These are phyloP conservation scores for Tadarida brasiliensis DNA, from an alignment of 2,797 vertebrate species.

Conservation along the genomic window DNA sequence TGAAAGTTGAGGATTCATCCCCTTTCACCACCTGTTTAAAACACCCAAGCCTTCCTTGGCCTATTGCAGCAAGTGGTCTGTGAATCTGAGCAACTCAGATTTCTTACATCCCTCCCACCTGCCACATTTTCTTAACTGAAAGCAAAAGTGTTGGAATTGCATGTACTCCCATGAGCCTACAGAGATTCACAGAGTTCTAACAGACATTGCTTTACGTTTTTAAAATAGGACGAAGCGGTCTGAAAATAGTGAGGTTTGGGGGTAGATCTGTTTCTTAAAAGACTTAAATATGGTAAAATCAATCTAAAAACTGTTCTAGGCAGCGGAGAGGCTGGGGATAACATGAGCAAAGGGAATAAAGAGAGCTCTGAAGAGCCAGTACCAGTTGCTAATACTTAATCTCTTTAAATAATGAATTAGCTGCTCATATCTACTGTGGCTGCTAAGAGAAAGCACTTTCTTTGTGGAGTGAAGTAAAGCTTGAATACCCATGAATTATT, in stretches of 20 bases:
- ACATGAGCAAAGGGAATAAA: slow-evolving; percentile 93
- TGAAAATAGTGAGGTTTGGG: slow-evolving; percentile 83
- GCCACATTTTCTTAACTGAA: slow-evolving; percentile 74
- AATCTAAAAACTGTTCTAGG: slow-evolving; percentile 88
- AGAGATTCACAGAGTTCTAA: slow-evolving; percentile 73
- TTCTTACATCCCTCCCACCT: slow-evolving; percentile 71
- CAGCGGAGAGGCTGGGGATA: slow-evolving; percentile 89
- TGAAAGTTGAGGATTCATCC: slow-evolving; percentile 68
- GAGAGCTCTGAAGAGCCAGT: slow-evolving; percentile 88
- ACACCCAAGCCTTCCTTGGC: slow-evolving; percentile 7
- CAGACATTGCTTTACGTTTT: slow-evolving; percentile 79
- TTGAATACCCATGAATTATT: slow-evolving; percentile 99
- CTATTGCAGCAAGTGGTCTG: slow-evolving; percentile 49
- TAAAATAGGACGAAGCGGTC: slow-evolving; percentile 79
- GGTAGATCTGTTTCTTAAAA: slow-evolving; percentile 82
- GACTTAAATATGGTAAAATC: slow-evolving; percentile 88
- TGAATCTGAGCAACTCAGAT: slow-evolving; percentile 61
- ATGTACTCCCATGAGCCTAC: slow-evolving; percentile 61
- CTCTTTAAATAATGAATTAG: slow-evolving; percentile 99
- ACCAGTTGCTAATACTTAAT: slow-evolving; percentile 95
- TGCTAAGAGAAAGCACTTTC: slow-evolving; percentile 98
- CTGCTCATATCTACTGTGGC: slow-evolving; percentile 98
- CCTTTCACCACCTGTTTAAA: slow-evolving; percentile 73
- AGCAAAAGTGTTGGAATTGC: slow-evolving; percentile 69
- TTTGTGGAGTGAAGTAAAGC: slow-evolving; percentile 97